phyloP scores from a whole-genome alignment of 2,797 vertebrate species.

The Hozukius guyotensis region DNA sequence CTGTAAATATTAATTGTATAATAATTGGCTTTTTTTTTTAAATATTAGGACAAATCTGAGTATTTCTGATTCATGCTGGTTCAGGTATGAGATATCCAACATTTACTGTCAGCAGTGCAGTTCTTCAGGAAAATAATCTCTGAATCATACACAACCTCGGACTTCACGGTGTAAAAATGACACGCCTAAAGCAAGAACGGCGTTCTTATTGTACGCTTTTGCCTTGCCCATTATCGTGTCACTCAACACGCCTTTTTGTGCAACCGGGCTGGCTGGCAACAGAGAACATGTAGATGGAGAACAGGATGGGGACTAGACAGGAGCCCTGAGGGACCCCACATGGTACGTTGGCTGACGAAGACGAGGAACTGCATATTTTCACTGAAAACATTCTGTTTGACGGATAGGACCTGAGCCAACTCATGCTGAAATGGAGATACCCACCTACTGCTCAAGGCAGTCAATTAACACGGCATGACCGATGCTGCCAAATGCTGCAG shows the following conservation, averaged over 20 bases:
- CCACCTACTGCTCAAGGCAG: constrained; percentile 3
- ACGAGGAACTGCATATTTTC: constrained; percentile 4
- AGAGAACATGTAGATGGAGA: background rate
- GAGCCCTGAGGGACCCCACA: constrained; percentile 1
- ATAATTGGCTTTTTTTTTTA: background rate
- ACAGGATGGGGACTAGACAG: background rate
- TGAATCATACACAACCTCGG: background rate
- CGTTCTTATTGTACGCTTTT: too few relatives aligned
- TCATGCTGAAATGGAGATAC: constrained; percentile 2
- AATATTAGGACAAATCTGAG: background rate
- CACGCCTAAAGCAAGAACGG: too few relatives aligned
- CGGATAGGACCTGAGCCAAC: constrained; percentile 1
- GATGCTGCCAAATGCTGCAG: background rate
- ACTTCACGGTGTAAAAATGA: too few relatives aligned
- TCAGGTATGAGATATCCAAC: background rate
- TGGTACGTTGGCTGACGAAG: background rate
- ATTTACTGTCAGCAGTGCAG: background rate
- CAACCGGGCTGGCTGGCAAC: background rate
- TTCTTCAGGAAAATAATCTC: background rate
- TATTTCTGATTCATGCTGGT: background rate
- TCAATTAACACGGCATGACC: constrained; percentile 24
- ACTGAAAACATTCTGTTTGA: constrained; percentile 6
- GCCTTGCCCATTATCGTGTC: too few relatives aligned
- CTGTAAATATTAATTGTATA: background rate
- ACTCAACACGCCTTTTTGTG: too few relatives aligned